Base-by-base conservation (phyloP, 2,888 invertebrate species). In the Acronicta aceris region DNA sequence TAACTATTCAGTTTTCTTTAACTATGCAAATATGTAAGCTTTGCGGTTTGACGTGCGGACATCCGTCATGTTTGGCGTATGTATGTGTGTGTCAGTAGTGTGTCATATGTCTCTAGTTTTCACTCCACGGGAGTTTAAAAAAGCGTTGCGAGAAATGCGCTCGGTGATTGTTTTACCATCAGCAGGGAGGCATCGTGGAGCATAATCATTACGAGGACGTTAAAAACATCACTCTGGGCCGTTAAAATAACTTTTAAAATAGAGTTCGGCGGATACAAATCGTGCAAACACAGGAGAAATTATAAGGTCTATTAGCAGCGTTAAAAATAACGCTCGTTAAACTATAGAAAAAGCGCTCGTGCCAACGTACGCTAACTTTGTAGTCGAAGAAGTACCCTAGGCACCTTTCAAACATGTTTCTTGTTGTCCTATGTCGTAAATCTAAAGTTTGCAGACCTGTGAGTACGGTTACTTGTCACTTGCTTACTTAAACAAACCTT, bases 1-100 rank as follows among this genome's bases (percentile, higher is more conserved):
- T 86, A 87, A 87, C 82, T 86, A 87, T 90, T 89, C 85, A 85
- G 86, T 89, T 90, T 88, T 79, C 60, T 84, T 65, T 76, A 78
- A 76, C 81, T 78, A 72, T 77, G 78, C 76, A 81, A 86, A 87
- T 83, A 84, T 83, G 78, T 75, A 68, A 74, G 78, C 70, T 58
- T 79, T 83, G 84, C 69, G 85, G 84, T 82, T 73, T 56, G 67
- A 65, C 61, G 63, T 43, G 71, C 51, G 55, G 47, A 48, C 65
- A 70, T 78, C 59, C 65, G 70, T 75, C 67, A 77, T 25, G 6
- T 40, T 21, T 48, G 43, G 13, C 13, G 36, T 36, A 13, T 52
- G 41, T 10, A n/a, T 46, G 41, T 41, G 55, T 53, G 49, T 54
- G 62, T 49, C 17, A 30, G 57, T 33, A 50, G 15, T 48, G 47